These are phyloP conservation scores for Eupithecia tripunctaria DNA, from an alignment of 2,888 invertebrate genomes.

Conservation along the genomic window DNA sequence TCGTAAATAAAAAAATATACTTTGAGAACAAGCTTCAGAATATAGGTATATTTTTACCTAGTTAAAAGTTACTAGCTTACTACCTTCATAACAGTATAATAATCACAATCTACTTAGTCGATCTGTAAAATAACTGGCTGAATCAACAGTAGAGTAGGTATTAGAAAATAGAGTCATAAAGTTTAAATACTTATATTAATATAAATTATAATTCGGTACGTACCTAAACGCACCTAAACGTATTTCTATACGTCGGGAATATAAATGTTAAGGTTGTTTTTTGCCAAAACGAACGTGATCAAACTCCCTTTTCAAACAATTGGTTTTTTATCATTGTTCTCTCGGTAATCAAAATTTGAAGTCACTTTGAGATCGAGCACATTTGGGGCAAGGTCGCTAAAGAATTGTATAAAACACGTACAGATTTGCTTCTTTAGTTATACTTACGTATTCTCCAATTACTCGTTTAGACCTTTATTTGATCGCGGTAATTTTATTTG, in stretches of 20 bases:
- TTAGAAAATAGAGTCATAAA: background rate
- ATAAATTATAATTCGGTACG: background rate
- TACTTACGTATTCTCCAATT: constrained; percentile 26
- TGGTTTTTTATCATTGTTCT: constrained; percentile 52
- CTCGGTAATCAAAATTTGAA: constrained; percentile 57
- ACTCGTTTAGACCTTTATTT: constrained; percentile 21
- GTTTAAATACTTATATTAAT: background rate
- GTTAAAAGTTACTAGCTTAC: no score
- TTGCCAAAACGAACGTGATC: constrained; percentile 44
- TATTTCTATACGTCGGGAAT: constrained; percentile 24
- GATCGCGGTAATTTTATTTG: constrained; percentile 20
- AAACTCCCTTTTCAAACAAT: constrained; percentile 45
- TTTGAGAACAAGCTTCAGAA: no score
- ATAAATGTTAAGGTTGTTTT: constrained; percentile 43
- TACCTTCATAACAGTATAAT: background rate
- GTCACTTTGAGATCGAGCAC: constrained; percentile 57
- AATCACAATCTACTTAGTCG: background rate
- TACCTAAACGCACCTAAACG: background rate
- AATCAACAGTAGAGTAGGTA: background rate
- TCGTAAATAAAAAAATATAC: background rate
- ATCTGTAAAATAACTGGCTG: background rate
- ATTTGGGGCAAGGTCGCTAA: constrained; percentile 45
- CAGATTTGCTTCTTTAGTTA: constrained; percentile 34
- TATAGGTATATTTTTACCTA: background rate
- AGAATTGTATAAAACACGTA: constrained; percentile 43